phyloP scores from a whole-genome alignment of 1,140 invertebrate species.

The Drosophila grimshawi region DNA sequence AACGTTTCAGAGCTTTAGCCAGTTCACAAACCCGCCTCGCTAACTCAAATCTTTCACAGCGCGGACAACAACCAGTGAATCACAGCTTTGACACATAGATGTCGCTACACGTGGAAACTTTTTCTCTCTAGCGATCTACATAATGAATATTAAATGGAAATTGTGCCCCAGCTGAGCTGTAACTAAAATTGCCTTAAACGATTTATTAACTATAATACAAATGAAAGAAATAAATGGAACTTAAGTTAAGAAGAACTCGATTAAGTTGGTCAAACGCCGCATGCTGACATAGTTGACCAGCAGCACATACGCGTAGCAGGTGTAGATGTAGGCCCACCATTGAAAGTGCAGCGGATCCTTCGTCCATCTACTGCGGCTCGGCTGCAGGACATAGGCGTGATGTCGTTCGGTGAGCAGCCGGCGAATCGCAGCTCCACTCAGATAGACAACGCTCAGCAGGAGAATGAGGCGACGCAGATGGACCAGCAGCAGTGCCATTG shows the following conservation, averaged over 20 bases:
- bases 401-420: slow-evolving; percentile 66
- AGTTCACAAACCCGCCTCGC: slow-evolving; percentile 8
- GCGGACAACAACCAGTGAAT: background rate
- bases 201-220: background rate
- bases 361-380: slow-evolving; percentile 36
- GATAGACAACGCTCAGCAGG: slow-evolving; percentile 75
- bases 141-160: too few species aligned
- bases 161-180: background rate
- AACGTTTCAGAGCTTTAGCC: slow-evolving; percentile 9
- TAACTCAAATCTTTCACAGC: background rate
- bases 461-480: slow-evolving; percentile 78
- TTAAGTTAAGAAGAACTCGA: slow-evolving; percentile 67
- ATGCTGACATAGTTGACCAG: slow-evolving; percentile 72
- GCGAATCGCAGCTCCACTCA: slow-evolving; percentile 67
- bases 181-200: background rate
- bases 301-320: slow-evolving; percentile 67
- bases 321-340: slow-evolving; percentile 83
- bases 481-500: slow-evolving; percentile 72
- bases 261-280: slow-evolving; percentile 68
- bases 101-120: background rate
- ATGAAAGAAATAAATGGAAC: background rate
- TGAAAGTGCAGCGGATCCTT: slow-evolving; percentile 75
- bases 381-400: slow-evolving; percentile 61
- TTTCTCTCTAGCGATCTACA: background rate
- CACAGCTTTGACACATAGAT: slow-evolving; percentile 18